Evolutionary conservation across 2,797 vertebrate genomes (phyloP).

Genomic region (Gymnoscopelus braueri): DNA sequence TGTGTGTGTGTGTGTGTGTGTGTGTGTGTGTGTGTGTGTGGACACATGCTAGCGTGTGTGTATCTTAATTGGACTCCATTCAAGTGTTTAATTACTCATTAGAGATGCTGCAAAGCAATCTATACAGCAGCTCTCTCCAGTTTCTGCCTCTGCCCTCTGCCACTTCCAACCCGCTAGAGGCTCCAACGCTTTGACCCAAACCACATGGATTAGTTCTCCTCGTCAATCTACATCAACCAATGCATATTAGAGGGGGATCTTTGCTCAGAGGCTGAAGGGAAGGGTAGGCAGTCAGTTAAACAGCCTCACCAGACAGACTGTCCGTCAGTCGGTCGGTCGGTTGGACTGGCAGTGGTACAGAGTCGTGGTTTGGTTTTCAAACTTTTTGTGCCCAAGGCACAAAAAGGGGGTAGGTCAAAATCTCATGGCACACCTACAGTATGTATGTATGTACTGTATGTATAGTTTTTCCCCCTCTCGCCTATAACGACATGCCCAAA

Average conservation of each 20-base stretch:
- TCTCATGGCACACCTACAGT: too few relatives aligned
- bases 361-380: too few relatives aligned
- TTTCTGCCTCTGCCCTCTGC: constrained; percentile 43
- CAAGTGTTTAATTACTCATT: constrained; percentile 79
- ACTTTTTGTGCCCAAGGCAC: too few relatives aligned
- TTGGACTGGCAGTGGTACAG: too few relatives aligned
- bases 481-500: too few relatives aligned
- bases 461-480: too few relatives aligned
- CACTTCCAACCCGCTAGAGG: constrained; percentile 55
- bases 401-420: too few relatives aligned
- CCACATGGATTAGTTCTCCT: constrained; percentile 76
- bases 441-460: too few relatives aligned
- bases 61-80: constrained; percentile 77
- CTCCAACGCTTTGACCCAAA: constrained; percentile 70
- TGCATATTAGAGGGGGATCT: constrained; percentile 61
- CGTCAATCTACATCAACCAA: constrained; percentile 74
- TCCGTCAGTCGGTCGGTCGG: too few relatives aligned
- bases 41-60: constrained; percentile 46
- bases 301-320: neutral
- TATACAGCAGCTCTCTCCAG: constrained; percentile 55
- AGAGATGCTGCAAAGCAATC: constrained; percentile 74
- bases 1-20: constrained; percentile 22
- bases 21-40: constrained; percentile 20
- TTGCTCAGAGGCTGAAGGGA: constrained; percentile 34
- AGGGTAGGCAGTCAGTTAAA: constrained; percentile 50